Percentiles rank a stretch among this genome's conserved stretches.
phyloP scores from a whole-genome alignment of 1,140 invertebrate genomes.

The Danaus melanippus region DNA sequence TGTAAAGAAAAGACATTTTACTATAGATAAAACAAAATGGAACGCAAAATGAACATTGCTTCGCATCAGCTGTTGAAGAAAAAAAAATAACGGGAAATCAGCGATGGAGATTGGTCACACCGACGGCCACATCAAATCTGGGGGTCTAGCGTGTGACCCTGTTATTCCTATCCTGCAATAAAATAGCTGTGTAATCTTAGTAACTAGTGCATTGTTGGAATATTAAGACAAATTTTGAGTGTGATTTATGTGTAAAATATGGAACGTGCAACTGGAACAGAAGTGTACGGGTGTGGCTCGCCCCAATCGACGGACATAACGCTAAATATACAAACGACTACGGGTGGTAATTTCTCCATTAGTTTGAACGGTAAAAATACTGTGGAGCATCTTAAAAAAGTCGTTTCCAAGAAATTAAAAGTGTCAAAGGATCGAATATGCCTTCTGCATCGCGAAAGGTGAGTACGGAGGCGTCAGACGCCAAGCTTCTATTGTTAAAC shows the following conservation, averaged over 20 bases:
- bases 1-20: no score
- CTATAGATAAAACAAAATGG: slow-evolving; percentile 22
- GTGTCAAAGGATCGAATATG: slow-evolving; percentile 93
- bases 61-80: slow-evolving; percentile 68
- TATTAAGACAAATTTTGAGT: slow-evolving; percentile 58
- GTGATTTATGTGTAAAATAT: slow-evolving; percentile 67
- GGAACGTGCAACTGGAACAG: slow-evolving; percentile 67
- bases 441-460: slow-evolving; percentile 93
- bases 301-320: slow-evolving; percentile 78
- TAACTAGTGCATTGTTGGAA: slow-evolving; percentile 52
- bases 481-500: slow-evolving; percentile 70
- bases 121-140: slow-evolving; percentile 71
- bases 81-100: slow-evolving; percentile 67
- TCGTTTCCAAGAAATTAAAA: slow-evolving; percentile 92
- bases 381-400: slow-evolving; percentile 90
- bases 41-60: slow-evolving; percentile 46
- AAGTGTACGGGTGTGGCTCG: slow-evolving; percentile 78
- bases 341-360: slow-evolving; percentile 90
- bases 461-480: slow-evolving; percentile 67
- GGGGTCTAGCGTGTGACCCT: slow-evolving; percentile 69
- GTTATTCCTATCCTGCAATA: slow-evolving; percentile 68
- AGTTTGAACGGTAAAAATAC: slow-evolving; percentile 83
- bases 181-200: slow-evolving; percentile 68
- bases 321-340: slow-evolving; percentile 89
- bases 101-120: slow-evolving; percentile 65